Conservation (phyloP, 2,797 vertebrate genomes). For the Heterohyrax brucei region DNA sequence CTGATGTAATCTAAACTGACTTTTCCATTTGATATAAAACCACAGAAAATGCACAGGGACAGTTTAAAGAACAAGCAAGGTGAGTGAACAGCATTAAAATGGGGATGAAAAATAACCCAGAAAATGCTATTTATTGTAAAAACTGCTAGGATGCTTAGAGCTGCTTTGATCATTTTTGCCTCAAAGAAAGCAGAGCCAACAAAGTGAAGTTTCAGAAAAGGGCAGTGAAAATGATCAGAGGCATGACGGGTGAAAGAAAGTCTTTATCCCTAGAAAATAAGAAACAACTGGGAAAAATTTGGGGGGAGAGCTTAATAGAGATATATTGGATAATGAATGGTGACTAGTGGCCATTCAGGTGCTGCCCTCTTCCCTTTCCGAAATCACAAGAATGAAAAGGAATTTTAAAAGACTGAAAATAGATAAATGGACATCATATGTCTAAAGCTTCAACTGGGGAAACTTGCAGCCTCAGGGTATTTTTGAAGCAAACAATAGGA, state of each 20-base stretch:
- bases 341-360: constrained; percentile 84
- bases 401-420: constrained; percentile 88
- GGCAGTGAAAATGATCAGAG: constrained; percentile 87
- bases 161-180: constrained; percentile 86
- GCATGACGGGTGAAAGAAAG: constrained; percentile 77
- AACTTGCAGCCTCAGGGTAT: constrained; percentile 85
- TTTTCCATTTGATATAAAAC: constrained; percentile 82
- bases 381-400: constrained; percentile 85
- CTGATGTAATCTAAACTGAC: constrained; percentile 78
- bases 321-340: constrained; percentile 88
- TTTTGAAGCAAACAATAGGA: constrained; percentile 88
- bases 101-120: constrained; percentile 87
- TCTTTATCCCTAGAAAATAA: constrained; percentile 86
- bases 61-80: constrained; percentile 85
- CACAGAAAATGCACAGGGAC: constrained; percentile 79
- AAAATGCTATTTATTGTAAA: constrained; percentile 89
- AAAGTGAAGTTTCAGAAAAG: constrained; percentile 87
- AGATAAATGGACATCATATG: constrained; percentile 87
- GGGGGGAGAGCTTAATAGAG: constrained; percentile 81
- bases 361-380: constrained; percentile 88
- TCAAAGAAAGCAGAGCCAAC: constrained; percentile 85
- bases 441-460: constrained; percentile 86
- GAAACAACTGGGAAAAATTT: constrained; percentile 85
- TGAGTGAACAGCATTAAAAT: constrained; percentile 86
- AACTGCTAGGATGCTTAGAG: constrained; percentile 86